Percentiles rank a stretch among this genome's conserved stretches.
phyloP scores from a whole-genome alignment of 1,140 invertebrate genomes.

The Gerris buenoi region DNA sequence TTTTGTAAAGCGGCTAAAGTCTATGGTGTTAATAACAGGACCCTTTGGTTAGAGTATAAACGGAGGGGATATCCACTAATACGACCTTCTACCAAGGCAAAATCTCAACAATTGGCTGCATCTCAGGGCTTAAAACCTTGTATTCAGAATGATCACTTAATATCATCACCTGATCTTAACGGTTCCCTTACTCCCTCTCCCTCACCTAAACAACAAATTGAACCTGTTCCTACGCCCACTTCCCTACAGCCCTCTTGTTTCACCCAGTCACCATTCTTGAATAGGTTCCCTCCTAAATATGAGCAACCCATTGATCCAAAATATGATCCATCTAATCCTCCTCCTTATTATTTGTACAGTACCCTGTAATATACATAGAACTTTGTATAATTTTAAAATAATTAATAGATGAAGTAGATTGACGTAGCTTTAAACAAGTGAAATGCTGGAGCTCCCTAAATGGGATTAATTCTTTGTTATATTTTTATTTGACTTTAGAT shows the following conservation, averaged over 20 bases:
- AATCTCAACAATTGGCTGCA: slow-evolving; percentile 2
- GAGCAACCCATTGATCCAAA: too few relatives aligned
- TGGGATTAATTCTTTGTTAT: too few relatives aligned
- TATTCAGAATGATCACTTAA: too few relatives aligned
- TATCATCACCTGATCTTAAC: too few relatives aligned
- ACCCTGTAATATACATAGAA: neutral
- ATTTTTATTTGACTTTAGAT: too few relatives aligned
- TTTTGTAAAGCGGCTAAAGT: slow-evolving; percentile 67
- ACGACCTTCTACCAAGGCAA: slow-evolving; percentile 31
- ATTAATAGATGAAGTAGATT: too few relatives aligned
- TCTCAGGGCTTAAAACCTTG: neutral
- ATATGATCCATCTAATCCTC: slow-evolving; percentile 7
- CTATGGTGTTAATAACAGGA: slow-evolving; percentile 67
- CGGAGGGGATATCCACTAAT: slow-evolving; percentile 63
- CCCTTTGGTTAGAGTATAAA: slow-evolving; percentile 68
- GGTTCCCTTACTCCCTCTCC: slow-evolving; percentile 4
- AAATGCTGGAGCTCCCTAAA: too few relatives aligned
- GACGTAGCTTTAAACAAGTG: too few relatives aligned
- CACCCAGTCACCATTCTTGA: slow-evolving; percentile 10
- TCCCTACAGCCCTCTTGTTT: slow-evolving; percentile 6
- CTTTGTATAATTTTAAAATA: too few relatives aligned
- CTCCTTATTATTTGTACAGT: neutral
- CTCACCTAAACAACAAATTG: slow-evolving; percentile 1
- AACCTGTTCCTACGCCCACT: neutral
- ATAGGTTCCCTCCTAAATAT: slow-evolving; percentile 10